Conservation (phyloP, 2,797 vertebrate genomes). For the Galaxias olidus region DNA sequence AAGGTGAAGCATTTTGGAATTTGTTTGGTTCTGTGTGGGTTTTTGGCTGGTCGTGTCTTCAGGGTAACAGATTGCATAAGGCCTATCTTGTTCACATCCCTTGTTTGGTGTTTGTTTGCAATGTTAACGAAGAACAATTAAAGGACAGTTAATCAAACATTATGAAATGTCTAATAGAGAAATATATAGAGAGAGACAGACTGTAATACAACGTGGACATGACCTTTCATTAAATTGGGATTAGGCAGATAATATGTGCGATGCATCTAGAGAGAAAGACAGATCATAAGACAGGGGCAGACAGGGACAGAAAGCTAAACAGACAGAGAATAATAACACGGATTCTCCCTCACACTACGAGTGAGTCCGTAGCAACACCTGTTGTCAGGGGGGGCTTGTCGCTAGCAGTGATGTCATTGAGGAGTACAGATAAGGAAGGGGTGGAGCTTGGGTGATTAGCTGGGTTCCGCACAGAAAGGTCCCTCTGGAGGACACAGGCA, state of each 20-base stretch:
- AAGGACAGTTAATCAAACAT: background rate
- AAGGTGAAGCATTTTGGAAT: too few species aligned
- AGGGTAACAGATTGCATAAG: too few species aligned
- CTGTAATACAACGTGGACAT: background rate
- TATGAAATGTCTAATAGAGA: background rate
- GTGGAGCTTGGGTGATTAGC: conserved; percentile 2
- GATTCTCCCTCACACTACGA: conserved; percentile 21
- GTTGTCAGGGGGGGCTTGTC: conserved; percentile 47
- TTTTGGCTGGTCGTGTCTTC: too few species aligned
- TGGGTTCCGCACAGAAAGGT: conserved; percentile 19
- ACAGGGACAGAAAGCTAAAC: background rate
- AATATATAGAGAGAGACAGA: background rate
- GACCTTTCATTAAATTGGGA: too few species aligned
- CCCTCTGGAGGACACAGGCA: conserved; percentile 14
- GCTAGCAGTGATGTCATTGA: conserved; percentile 23
- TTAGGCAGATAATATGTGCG: background rate
- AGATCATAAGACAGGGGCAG: conserved; percentile 4
- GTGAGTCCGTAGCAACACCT: conserved; percentile 56
- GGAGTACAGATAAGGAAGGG: conserved; percentile 10
- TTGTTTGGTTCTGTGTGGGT: too few species aligned
- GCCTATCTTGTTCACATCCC: too few species aligned
- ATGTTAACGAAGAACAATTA: background rate
- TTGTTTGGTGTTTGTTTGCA: too few species aligned
- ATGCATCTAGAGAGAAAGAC: background rate
- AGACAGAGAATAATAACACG: conserved; percentile 14